A percentile compares a stretch with the other conserved stretches of the same genome.
These are phyloP conservation scores for Gavialis gangeticus DNA, from an alignment of 2,113 vertebrate species.

Conservation along the genomic window DNA sequence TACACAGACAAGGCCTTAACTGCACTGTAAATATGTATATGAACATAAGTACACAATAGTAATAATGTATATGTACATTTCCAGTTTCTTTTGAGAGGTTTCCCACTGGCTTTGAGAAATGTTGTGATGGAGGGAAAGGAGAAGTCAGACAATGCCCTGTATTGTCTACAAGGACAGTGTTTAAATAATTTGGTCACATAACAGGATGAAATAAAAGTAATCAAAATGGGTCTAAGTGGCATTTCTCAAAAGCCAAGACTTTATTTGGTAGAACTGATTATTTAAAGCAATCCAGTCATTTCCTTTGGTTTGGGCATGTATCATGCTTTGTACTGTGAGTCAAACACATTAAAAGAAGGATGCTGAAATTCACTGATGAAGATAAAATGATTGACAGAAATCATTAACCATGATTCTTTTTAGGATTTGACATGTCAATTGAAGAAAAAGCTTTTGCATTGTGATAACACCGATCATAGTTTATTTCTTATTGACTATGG, in stretches of 20 bases:
- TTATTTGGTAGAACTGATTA: conserved; percentile 18
- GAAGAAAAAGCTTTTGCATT: not conserved
- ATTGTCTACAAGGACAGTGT: not conserved
- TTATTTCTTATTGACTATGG: conserved; percentile 19
- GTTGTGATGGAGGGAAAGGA: conserved; percentile 46
- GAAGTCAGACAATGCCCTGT: conserved; percentile 10
- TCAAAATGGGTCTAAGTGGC: conserved; percentile 39
- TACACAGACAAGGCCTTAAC: no score
- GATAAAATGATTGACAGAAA: conserved; percentile 9
- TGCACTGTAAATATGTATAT: no score
- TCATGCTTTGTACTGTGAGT: conserved; percentile 31
- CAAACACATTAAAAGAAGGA: not conserved
- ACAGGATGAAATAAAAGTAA: conserved; percentile 44
- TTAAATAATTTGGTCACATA: conserved; percentile 38
- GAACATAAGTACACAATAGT: not conserved
- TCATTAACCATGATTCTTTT: not conserved
- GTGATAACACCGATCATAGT: not conserved
- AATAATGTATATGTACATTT: not conserved
- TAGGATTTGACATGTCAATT: not conserved
- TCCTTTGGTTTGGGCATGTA: not conserved
- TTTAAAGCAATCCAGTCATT: not conserved
- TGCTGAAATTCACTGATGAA: not conserved
- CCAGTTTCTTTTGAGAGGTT: not conserved
- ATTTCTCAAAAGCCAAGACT: conserved; percentile 39
- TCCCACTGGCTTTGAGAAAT: conserved; percentile 18